Conservation (phyloP, 2,113 vertebrate species). For the Lepus americanus region DNA sequence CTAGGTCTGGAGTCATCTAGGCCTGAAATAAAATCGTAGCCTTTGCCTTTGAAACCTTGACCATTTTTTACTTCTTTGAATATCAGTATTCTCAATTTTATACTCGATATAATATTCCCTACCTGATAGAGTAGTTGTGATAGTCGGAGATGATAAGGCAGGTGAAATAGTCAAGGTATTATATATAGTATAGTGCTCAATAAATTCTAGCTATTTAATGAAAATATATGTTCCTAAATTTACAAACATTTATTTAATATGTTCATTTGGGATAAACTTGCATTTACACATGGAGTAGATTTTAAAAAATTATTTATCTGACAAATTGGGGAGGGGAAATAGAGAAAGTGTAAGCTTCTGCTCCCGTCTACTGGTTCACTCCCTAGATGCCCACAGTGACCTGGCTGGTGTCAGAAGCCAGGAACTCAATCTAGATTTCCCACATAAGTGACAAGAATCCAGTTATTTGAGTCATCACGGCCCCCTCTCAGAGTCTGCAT, state of each 20-base stretch:
- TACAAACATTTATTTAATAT: neutral
- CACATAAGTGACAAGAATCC: too few relatives aligned
- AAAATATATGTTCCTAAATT: neutral
- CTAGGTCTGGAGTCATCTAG: neutral
- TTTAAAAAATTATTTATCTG: too few relatives aligned
- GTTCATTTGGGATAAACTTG: constrained; percentile 4
- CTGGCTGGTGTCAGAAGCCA: too few relatives aligned
- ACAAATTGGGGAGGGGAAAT: too few relatives aligned
- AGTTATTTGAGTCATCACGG: too few relatives aligned
- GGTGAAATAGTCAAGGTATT: neutral
- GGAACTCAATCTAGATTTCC: too few relatives aligned
- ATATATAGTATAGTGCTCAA: neutral
- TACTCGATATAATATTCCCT: neutral
- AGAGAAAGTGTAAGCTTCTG: too few relatives aligned
- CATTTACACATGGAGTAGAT: neutral
- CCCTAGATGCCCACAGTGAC: too few relatives aligned
- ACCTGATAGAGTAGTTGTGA: neutral
- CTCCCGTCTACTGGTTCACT: too few relatives aligned
- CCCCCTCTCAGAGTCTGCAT: too few relatives aligned
- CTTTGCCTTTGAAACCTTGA: constrained; percentile 7
- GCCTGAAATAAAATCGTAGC: neutral
- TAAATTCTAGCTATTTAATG: constrained; percentile 21
- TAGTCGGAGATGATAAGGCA: neutral
- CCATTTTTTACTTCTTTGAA: neutral
- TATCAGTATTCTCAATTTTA: neutral